Evolutionary conservation across 2,888 invertebrate genomes (phyloP).

Genomic region (Celastrina argiolus): DNA sequence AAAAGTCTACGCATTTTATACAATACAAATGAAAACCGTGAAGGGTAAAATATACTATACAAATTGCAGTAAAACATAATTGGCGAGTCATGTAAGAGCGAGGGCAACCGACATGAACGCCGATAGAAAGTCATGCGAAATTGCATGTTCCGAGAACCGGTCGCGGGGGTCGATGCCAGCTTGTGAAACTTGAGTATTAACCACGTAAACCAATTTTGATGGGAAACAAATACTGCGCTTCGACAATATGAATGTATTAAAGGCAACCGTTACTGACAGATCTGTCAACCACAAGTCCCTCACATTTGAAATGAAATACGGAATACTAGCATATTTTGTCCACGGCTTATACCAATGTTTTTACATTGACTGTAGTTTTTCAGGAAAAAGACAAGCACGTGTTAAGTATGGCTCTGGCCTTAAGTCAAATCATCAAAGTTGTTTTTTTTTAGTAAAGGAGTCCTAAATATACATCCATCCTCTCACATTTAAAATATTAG

Average conservation of each 20-base stretch:
- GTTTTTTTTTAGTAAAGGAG: no score
- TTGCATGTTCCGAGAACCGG: constrained; percentile 47
- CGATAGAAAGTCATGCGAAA: constrained; percentile 61
- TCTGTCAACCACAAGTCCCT: neutral
- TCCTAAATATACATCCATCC: no score
- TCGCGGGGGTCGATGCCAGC: constrained; percentile 36
- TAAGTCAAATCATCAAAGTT: no score
- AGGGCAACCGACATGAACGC: constrained; percentile 30
- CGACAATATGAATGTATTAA: neutral
- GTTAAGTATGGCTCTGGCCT: no score
- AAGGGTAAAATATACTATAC: constrained; percentile 8
- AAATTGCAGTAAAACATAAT: constrained; percentile 33
- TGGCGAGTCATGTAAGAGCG: constrained; percentile 28
- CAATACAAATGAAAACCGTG: neutral
- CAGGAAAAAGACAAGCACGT: no score
- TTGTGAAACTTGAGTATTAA: constrained; percentile 41
- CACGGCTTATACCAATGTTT: no score
- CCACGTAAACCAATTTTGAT: constrained; percentile 26
- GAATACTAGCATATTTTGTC: no score
- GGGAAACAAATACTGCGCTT: neutral
- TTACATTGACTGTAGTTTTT: no score
- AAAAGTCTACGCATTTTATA: constrained; percentile 1
- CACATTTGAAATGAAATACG: neutral
- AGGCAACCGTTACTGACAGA: neutral
- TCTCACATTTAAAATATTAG: no score